These are phyloP conservation scores for Drosophila hamatofila DNA, from an alignment of 2,888 invertebrate species.

Conservation along the genomic window DNA sequence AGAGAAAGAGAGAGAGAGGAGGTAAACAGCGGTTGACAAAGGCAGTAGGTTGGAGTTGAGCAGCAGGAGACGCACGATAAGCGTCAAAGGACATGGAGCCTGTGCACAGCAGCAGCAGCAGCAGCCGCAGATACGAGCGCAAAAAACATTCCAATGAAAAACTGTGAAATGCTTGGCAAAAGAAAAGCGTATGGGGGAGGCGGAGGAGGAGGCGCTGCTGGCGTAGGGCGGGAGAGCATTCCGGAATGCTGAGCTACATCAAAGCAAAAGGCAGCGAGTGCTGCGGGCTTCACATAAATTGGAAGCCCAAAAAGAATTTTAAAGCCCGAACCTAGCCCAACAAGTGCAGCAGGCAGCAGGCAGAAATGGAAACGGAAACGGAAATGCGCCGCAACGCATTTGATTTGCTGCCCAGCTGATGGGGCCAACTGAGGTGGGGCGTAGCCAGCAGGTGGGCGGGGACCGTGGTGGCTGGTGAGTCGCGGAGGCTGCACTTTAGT, in stretches of 20 bases:
- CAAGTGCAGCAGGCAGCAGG: conserved; percentile 16
- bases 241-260: conserved; percentile 50
- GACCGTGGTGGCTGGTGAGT: background rate
- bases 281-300: conserved; percentile 76
- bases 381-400: conserved; percentile 61
- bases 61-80: conserved; percentile 55
- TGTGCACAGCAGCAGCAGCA: conserved; percentile 21
- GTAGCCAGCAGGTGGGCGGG: background rate
- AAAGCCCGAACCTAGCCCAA: conserved; percentile 63
- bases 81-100: conserved; percentile 73
- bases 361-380: conserved; percentile 52
- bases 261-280: conserved; percentile 71
- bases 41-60: conserved; percentile 1
- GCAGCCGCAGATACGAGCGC: conserved; percentile 27
- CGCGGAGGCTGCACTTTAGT: conserved; percentile 62
- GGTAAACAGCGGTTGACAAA: background rate
- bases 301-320: conserved; percentile 37
- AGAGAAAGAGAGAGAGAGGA: background rate
- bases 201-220: background rate
- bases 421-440: conserved; percentile 10
- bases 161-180: conserved; percentile 29
- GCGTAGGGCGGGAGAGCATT: background rate
- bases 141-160: conserved; percentile 39
- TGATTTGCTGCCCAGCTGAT: conserved; percentile 67
- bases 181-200: background rate